Conservation (phyloP, 2,113 vertebrate genomes). For the Lampris megalopsis region DNA sequence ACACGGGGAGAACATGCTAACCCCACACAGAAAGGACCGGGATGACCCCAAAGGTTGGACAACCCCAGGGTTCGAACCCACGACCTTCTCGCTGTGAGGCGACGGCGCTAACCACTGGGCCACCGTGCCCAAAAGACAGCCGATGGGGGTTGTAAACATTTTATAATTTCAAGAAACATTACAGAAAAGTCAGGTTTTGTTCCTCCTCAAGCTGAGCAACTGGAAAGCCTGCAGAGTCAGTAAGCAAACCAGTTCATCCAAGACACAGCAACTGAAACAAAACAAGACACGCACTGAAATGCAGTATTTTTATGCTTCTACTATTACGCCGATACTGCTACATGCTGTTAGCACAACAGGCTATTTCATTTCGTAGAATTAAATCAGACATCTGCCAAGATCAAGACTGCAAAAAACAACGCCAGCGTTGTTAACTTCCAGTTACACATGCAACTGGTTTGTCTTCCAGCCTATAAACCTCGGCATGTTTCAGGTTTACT, state of each 20-base stretch:
- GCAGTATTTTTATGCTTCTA: not conserved
- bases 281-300: too few relatives aligned
- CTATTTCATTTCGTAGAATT: slow-evolving; percentile 2
- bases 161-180: slow-evolving; percentile 3
- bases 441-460: slow-evolving; percentile 29
- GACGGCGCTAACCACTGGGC: too few relatives aligned
- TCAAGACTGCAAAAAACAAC: slow-evolving; percentile 35
- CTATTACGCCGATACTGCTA: slow-evolving; percentile 16
- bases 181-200: not conserved
- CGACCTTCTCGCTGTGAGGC: too few relatives aligned
- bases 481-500: not conserved
- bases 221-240: slow-evolving; percentile 18
- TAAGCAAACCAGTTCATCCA: not conserved
- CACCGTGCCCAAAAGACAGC: too few relatives aligned
- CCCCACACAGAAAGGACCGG: too few relatives aligned
- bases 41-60: too few relatives aligned
- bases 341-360: slow-evolving; percentile 57
- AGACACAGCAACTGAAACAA: too few relatives aligned
- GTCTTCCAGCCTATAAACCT: not conserved
- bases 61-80: too few relatives aligned
- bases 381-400: slow-evolving; percentile 15
- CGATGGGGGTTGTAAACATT: too few relatives aligned
- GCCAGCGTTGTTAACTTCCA: slow-evolving; percentile 3
- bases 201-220: not conserved
- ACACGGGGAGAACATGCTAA: too few relatives aligned